Evolutionary conservation across 2,888 invertebrate genomes (phyloP).

Genomic region (Caenorhabditis sp.): DNA sequence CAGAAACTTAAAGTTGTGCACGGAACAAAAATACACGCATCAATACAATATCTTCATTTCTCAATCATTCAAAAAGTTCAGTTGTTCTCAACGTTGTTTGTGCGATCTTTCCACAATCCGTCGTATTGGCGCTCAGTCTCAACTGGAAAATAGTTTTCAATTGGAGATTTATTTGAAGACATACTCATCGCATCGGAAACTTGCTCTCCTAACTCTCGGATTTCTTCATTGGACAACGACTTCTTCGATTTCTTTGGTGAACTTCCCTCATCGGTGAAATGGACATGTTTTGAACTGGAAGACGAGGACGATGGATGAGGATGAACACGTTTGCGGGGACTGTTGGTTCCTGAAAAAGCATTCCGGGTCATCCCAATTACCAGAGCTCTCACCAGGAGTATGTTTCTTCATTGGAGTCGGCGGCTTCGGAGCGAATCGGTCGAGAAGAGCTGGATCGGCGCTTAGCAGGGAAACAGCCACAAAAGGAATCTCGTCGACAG

Average conservation of each 20-base stretch:
- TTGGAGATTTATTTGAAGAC: background rate
- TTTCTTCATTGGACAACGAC: constrained; percentile 1
- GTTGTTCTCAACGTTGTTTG: constrained; percentile 1
- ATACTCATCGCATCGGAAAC: constrained; percentile 28
- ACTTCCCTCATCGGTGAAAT: constrained; percentile 36
- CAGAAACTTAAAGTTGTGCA: background rate
- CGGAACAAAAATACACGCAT: no score
- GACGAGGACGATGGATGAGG: background rate
- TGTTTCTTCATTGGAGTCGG: constrained; percentile 51
- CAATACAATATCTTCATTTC: background rate
- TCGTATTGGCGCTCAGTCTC: constrained; percentile 48
- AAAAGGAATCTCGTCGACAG: constrained; percentile 57
- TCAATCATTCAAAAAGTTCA: background rate
- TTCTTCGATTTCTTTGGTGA: constrained; percentile 24
- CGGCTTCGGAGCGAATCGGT: constrained; percentile 11
- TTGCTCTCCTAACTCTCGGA: background rate
- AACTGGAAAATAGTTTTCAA: constrained; percentile 18
- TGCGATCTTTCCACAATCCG: constrained; percentile 47
- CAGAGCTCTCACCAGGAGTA: constrained; percentile 17
- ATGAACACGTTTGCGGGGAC: constrained; percentile 32
- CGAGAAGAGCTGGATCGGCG: constrained; percentile 20
- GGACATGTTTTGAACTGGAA: constrained; percentile 31
- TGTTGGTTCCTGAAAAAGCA: constrained; percentile 31
- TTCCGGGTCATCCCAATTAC: background rate
- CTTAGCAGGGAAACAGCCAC: constrained; percentile 58